A percentile compares a stretch with the other conserved stretches of the same genome.
These are phyloP conservation scores for Acromyrmex charruanus DNA, from an alignment of 1,140 invertebrate species.

Conservation along the genomic window DNA sequence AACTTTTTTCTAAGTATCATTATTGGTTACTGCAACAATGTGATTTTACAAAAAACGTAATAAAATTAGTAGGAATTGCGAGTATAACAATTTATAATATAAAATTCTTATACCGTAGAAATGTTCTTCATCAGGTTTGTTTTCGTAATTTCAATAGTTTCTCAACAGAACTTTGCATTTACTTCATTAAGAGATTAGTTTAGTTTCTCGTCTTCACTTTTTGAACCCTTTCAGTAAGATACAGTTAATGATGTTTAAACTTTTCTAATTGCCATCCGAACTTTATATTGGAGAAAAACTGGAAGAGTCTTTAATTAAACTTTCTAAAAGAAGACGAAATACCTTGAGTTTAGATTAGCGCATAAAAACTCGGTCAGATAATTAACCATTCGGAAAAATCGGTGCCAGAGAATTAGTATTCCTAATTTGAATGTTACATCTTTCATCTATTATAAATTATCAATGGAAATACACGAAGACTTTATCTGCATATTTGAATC, in stretches of 20 bases:
- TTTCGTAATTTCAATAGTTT: conserved; percentile 21
- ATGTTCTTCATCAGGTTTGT: not conserved
- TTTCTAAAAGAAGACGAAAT: conserved; percentile 73
- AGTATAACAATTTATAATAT: not conserved
- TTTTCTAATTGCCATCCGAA: conserved; percentile 77
- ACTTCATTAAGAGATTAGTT: conserved; percentile 74
- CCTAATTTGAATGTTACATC: not conserved
- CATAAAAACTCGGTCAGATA: conserved; percentile 77
- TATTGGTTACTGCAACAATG: no score
- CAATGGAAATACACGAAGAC: conserved; percentile 46
- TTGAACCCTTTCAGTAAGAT: conserved; percentile 67
- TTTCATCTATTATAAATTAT: conserved; percentile 51
- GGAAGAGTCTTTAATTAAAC: conserved; percentile 80
- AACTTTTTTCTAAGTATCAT: not conserved
- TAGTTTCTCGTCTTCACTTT: conserved; percentile 58
- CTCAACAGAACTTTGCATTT: conserved; percentile 45
- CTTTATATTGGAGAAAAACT: conserved; percentile 71
- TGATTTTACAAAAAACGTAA: not conserved
- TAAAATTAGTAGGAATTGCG: not conserved
- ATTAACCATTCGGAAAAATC: conserved; percentile 77
- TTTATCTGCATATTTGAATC: conserved; percentile 10
- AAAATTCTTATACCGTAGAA: conserved; percentile 29
- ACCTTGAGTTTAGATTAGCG: conserved; percentile 80
- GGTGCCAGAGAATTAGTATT: conserved; percentile 54
- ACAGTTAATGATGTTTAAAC: conserved; percentile 78